Percentiles rank a stretch among this genome's conserved stretches.
These are phyloP conservation scores for Pelosia muscerda DNA, from an alignment of 2,888 invertebrate species.

Conservation along the genomic window DNA sequence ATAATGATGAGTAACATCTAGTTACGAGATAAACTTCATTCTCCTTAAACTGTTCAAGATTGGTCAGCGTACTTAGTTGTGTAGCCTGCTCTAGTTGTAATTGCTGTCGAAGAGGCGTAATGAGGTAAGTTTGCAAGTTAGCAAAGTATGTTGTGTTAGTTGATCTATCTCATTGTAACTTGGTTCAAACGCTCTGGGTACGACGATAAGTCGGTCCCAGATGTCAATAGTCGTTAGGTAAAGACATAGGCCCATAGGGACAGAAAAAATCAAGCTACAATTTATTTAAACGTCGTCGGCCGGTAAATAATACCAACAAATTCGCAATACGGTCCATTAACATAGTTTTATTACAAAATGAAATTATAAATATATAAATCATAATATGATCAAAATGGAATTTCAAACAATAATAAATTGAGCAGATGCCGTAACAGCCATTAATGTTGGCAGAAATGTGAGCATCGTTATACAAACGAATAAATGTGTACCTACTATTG, in stretches of 20 bases:
- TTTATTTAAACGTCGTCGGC: too few species aligned
- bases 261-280: too few species aligned
- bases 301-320: too few species aligned
- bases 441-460: background rate
- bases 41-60: background rate
- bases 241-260: too few species aligned
- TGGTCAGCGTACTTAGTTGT: slow-evolving; percentile 1
- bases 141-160: background rate
- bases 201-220: too few species aligned
- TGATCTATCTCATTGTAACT: background rate
- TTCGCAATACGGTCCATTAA: too few species aligned
- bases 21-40: background rate
- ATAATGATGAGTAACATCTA: background rate
- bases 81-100: background rate
- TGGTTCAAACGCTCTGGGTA: background rate
- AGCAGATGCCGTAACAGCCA: background rate
- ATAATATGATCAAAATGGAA: too few species aligned
- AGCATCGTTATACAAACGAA: background rate
- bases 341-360: too few species aligned
- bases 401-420: too few species aligned
- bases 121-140: background rate
- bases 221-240: too few species aligned
- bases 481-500: background rate
- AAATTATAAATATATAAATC: too few species aligned
- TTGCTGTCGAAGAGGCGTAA: background rate